These are phyloP conservation scores for Coptodon bakossiorum DNA, from an alignment of 2,113 vertebrate species.

Conservation along the genomic window DNA sequence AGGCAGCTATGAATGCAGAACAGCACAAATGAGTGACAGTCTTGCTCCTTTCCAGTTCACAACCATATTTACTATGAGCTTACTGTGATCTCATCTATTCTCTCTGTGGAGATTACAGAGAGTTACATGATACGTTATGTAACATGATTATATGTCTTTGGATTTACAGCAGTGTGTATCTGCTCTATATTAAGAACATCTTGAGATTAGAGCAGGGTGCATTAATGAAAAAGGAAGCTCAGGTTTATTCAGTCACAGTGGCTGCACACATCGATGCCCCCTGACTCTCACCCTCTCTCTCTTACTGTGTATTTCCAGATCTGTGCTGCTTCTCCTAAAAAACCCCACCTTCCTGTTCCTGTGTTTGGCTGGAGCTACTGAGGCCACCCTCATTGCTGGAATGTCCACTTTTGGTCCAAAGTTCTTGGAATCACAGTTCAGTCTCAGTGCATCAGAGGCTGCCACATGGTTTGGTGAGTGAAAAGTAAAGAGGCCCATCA, in stretches of 20 bases:
- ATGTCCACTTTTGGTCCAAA: constrained; percentile 97
- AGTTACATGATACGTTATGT: neutral
- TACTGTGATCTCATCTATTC: neutral
- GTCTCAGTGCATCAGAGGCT: constrained; percentile 88
- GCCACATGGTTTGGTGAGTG: constrained; percentile 90
- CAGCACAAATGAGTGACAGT: neutral
- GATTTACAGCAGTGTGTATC: neutral
- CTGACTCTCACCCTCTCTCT: neutral
- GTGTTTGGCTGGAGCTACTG: constrained; percentile 88
- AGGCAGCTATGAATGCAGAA: neutral
- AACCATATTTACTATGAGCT: neutral
- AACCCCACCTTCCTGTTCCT: constrained; percentile 91
- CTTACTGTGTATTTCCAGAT: constrained; percentile 46
- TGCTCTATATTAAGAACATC: neutral
- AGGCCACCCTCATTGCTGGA: constrained; percentile 87
- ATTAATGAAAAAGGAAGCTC: constrained; percentile 10
- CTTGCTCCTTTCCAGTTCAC: neutral
- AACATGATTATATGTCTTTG: neutral
- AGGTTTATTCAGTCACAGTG: neutral
- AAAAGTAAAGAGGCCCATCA: neutral
- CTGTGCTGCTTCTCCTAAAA: constrained; percentile 84
- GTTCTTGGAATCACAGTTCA: constrained; percentile 93
- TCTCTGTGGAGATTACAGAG: neutral
- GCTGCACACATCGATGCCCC: neutral
- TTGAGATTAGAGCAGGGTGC: neutral